These are phyloP conservation scores for Pseudorhiza aurosa DNA, from an alignment of 30 jellyfish, hydroid and myxozoan genomes.

Conservation along the genomic window DNA sequence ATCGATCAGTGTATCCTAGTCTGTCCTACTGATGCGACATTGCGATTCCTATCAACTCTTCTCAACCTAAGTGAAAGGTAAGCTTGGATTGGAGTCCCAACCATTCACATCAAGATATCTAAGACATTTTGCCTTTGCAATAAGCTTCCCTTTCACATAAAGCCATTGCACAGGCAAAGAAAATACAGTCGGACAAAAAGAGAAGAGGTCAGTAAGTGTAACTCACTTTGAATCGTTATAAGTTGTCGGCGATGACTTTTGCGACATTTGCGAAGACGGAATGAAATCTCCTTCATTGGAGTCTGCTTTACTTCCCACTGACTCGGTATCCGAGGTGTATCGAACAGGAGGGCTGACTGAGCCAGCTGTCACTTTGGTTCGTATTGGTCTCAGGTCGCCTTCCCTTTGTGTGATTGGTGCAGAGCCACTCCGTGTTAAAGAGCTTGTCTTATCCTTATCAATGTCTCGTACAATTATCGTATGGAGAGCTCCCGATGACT, in stretches of 20 bases:
- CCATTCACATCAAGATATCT: too few relatives aligned
- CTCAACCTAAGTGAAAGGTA: too few relatives aligned
- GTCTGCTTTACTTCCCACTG: constrained; percentile 63
- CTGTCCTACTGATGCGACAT: too few relatives aligned
- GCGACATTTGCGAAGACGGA: constrained; percentile 33
- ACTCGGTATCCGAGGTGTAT: constrained; percentile 60
- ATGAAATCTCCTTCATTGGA: constrained; percentile 61
- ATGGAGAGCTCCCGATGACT: constrained; percentile 52
- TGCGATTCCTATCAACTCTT: too few relatives aligned
- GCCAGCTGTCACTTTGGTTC: constrained; percentile 41
- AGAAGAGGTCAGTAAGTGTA: too few relatives aligned
- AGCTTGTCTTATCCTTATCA: constrained; percentile 8
- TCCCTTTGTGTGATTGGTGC: constrained; percentile 41
- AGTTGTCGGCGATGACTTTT: constrained; percentile 43
- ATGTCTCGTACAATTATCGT: constrained; percentile 1
- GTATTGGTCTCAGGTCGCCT: constrained; percentile 5
- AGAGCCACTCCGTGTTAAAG: constrained; percentile 53
- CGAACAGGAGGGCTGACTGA: constrained; percentile 49
- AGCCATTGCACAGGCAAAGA: too few relatives aligned
- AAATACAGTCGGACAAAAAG: too few relatives aligned
- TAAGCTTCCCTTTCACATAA: too few relatives aligned
- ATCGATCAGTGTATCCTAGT: too few relatives aligned
- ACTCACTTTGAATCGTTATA: constrained; percentile 47
- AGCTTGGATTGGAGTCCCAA: too few relatives aligned
- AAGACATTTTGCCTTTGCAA: too few relatives aligned